A percentile compares a stretch with the other conserved stretches of the same genome.
Evolutionary conservation across 2,797 vertebrate species (phyloP).

Genomic region (Xenopus petersii): DNA sequence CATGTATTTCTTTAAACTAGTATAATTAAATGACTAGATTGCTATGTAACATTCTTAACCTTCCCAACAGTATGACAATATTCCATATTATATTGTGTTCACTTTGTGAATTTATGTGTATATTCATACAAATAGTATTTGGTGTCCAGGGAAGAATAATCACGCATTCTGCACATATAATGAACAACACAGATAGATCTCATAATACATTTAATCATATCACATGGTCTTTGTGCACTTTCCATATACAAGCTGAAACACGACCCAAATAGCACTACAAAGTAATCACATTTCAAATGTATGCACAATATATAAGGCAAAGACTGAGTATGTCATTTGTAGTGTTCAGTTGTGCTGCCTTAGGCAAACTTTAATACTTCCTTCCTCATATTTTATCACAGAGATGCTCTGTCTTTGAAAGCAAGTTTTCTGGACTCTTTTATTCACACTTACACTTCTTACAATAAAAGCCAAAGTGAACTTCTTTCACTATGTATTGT

Average conservation of each 20-base stretch:
- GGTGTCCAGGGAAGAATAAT: too few relatives aligned
- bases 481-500: too few relatives aligned
- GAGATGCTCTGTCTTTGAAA: too few relatives aligned
- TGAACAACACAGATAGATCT: constrained; percentile 27
- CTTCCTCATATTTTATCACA: constrained; percentile 43
- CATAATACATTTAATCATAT: constrained; percentile 34
- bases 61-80: too few relatives aligned
- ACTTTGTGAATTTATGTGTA: too few relatives aligned
- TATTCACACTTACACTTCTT: too few relatives aligned
- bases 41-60: too few relatives aligned
- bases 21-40: neutral
- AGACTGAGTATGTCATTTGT: constrained; percentile 30
- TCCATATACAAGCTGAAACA: constrained; percentile 44
- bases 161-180: too few relatives aligned
- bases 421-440: constrained; percentile 33
- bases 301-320: constrained; percentile 33
- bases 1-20: neutral
- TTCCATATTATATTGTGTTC: too few relatives aligned
- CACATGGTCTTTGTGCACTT: constrained; percentile 29
- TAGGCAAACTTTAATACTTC: constrained; percentile 49
- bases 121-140: too few relatives aligned
- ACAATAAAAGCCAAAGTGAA: too few relatives aligned
- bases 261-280: constrained; percentile 33
- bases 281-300: constrained; percentile 33
- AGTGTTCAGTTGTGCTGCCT: constrained; percentile 38